Conservation (phyloP, 53 echinoderm and acorn worm genomes). For the Paracentrotus lividus region DNA sequence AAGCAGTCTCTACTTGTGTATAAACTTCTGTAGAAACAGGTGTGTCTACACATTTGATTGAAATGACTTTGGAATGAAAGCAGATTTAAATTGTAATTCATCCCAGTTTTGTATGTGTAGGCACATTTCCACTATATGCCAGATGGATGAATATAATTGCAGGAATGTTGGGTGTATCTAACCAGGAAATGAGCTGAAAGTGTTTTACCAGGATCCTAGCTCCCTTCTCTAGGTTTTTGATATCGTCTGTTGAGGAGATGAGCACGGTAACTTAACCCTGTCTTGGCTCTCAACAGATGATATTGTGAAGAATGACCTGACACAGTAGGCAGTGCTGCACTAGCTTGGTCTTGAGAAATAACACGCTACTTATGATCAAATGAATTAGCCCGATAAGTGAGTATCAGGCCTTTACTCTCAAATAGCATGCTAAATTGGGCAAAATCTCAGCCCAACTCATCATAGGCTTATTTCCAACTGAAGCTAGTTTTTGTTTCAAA, state of each 20-base stretch:
- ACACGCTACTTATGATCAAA: too few species aligned
- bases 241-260: not conserved
- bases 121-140: not conserved
- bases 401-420: too few species aligned
- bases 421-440: too few species aligned
- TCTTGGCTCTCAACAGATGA: not conserved
- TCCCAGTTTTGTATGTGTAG: not conserved
- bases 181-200: constrained; percentile 13
- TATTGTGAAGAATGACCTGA: not conserved
- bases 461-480: too few species aligned
- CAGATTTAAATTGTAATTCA: not conserved
- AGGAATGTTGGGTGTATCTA: not conserved
- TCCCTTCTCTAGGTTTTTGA: not conserved
- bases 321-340: not conserved
- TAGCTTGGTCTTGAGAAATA: too few species aligned
- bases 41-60: not conserved
- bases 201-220: not conserved
- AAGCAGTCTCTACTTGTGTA: too few species aligned
- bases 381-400: too few species aligned
- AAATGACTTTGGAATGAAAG: not conserved
- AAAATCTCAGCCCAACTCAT: too few species aligned
- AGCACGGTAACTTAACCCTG: not conserved
- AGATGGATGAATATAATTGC: not conserved
- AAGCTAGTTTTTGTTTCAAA: too few species aligned
- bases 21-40: not conserved